These are phyloP conservation scores for Tipula vernalis DNA, from an alignment of 2,888 invertebrate genomes.

Conservation along the genomic window DNA sequence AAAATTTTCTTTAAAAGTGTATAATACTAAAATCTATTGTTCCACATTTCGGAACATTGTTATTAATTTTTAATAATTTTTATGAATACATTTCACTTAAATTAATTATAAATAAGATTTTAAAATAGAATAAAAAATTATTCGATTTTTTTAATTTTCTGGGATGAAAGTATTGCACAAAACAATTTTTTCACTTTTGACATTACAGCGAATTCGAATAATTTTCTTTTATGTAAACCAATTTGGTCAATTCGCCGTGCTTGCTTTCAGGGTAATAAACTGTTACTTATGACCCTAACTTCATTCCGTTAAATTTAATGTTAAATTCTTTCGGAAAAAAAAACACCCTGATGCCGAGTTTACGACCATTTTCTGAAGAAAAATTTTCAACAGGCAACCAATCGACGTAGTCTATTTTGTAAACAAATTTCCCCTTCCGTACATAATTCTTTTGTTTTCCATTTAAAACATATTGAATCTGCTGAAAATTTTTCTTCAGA, in stretches of 20 bases:
- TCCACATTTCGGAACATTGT: background rate
- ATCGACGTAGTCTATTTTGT: too few relatives aligned
- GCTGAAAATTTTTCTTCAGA: too few relatives aligned
- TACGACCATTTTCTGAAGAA: too few relatives aligned
- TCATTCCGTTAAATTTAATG: too few relatives aligned
- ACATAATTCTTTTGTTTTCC: too few relatives aligned
- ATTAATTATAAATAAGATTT: background rate
- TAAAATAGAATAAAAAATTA: background rate
- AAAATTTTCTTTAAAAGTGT: conserved; percentile 4
- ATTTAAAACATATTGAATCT: too few relatives aligned
- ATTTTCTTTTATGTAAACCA: background rate
- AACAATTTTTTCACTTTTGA: background rate
- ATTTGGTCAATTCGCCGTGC: background rate
- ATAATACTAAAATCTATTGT: background rate
- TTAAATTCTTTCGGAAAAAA: too few relatives aligned
- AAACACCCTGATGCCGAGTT: too few relatives aligned
- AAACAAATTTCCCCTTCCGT: too few relatives aligned
- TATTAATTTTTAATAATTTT: background rate
- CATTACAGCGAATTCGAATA: background rate
- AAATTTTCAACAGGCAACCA: too few relatives aligned
- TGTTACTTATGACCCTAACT: too few relatives aligned
- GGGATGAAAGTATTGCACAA: background rate
- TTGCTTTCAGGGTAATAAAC: background rate
- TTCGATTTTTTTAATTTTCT: background rate
- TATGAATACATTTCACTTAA: background rate